Base-by-base conservation (phyloP, 1,140 invertebrate species). In the Hydropsyche tenuis region DNA sequence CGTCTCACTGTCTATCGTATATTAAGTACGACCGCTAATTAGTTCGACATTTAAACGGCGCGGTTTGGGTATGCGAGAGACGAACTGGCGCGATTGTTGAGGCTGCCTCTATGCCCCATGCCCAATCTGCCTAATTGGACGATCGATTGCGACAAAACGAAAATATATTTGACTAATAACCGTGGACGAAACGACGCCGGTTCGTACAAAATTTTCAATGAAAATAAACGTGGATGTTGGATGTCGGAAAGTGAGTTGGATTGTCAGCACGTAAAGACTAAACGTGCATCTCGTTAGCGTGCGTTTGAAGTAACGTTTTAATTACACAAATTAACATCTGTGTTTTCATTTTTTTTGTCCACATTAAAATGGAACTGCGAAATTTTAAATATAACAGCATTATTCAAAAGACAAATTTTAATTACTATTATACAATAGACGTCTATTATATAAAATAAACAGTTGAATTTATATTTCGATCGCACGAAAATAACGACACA, bases 1-100 rank as follows among this genome's bases (percentile, higher is more conserved):
- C 46, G 51, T 27, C 48, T 16, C 16, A 56, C 20, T 30, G 64
- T 65, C 62, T 27, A 20, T 70, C 43, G 4, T 16, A 16, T 22
- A 30, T 25, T 18, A 69, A 60, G 51, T 27, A 22, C 12, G 46
- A 37, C 64, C 25, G 69, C 69, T 75, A 75, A 75, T 75, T 75
- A 66, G 60, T 65, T 72, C 65, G 73, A 71, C 73, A 72, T 75
- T 75, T 72, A 75, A 69, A 46, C 43, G 23, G 30, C 46, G 45
- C 53, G 43, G 18, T 53, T 16, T 23, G n/a, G 25, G 53, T 63
- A 27, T 23, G 60, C 4, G 6, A 16, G 20, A 43, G 27, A 43
- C 16, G 63, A 9, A 16, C 30, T 27, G 16, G 16, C n/a, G 42
- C 63, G 30, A 65, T 45, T 65, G 30, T 65, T 16, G 30, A 37